These are phyloP conservation scores for Oscheius onirici DNA, from an alignment of 2,888 invertebrate species.

Conservation along the genomic window DNA sequence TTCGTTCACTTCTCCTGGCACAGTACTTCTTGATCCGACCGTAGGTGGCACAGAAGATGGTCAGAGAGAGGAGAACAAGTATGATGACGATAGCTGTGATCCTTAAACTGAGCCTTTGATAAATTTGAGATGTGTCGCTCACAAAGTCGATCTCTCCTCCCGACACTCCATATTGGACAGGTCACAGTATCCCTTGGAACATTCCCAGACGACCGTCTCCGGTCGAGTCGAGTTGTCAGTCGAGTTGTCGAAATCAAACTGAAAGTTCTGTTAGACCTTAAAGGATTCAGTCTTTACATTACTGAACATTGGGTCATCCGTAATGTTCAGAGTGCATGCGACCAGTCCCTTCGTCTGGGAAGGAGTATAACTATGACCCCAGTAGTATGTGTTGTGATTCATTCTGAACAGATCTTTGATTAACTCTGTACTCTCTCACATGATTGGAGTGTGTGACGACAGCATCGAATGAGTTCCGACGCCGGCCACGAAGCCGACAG, in stretches of 20 bases:
- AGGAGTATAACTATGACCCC: background rate
- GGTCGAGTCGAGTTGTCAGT: background rate
- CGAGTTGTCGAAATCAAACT: constrained; percentile 23
- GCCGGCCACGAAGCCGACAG: constrained; percentile 2
- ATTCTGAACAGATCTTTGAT: background rate
- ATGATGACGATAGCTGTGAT: constrained; percentile 1
- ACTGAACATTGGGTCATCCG: background rate
- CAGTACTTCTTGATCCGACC: constrained; percentile 6
- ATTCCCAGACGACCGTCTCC: constrained; percentile 10
- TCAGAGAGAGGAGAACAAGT: background rate
- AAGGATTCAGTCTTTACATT: no score
- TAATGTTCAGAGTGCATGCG: constrained; percentile 5
- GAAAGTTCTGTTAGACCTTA: constrained; percentile 12
- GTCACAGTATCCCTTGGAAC: constrained; percentile 11
- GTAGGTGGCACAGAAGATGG: background rate
- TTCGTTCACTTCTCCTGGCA: background rate
- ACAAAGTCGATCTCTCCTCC: constrained; percentile 6
- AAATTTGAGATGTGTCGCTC: background rate
- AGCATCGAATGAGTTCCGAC: constrained; percentile 8
- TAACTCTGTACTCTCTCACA: background rate
- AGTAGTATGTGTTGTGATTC: background rate
- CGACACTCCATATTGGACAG: constrained; percentile 5
- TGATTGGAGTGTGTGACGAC: constrained; percentile 1
- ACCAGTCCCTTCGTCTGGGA: background rate
- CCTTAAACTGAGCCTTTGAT: background rate